Conservation (phyloP, 2,888 invertebrate species). For the Laspeyria flexula region DNA sequence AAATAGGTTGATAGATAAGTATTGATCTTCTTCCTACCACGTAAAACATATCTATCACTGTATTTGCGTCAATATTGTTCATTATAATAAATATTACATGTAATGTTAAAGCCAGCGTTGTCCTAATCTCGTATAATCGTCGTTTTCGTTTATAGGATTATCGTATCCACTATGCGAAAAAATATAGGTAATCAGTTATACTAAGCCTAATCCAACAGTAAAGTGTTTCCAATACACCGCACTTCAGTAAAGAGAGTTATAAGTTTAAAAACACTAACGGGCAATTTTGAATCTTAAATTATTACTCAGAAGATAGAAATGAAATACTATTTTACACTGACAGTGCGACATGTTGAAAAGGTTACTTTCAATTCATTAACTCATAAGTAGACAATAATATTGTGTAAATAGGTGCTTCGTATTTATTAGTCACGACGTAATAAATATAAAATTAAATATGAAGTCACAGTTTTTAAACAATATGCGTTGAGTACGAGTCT, state of each 20-base stretch:
- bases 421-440: not conserved
- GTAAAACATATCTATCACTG: not conserved
- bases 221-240: not conserved
- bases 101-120: not conserved
- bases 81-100: not conserved
- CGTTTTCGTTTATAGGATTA: not conserved
- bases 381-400: not conserved
- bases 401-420: not conserved
- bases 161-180: not conserved
- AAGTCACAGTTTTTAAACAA: not conserved
- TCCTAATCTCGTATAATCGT: not conserved
- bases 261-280: too few species aligned
- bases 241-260: too few species aligned
- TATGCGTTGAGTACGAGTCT: not conserved
- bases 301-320: too few species aligned
- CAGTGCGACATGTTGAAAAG: too few species aligned
- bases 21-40: not conserved
- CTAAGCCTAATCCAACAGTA: not conserved
- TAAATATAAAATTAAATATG: not conserved
- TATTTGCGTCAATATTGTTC: not conserved
- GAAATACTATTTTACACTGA: too few species aligned
- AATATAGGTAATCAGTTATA: not conserved
- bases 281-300: too few species aligned
- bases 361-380: not conserved
- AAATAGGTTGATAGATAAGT: too few species aligned